These are phyloP conservation scores for Lycocerus yunnanus DNA, from an alignment of 2,888 invertebrate genomes.

Conservation along the genomic window DNA sequence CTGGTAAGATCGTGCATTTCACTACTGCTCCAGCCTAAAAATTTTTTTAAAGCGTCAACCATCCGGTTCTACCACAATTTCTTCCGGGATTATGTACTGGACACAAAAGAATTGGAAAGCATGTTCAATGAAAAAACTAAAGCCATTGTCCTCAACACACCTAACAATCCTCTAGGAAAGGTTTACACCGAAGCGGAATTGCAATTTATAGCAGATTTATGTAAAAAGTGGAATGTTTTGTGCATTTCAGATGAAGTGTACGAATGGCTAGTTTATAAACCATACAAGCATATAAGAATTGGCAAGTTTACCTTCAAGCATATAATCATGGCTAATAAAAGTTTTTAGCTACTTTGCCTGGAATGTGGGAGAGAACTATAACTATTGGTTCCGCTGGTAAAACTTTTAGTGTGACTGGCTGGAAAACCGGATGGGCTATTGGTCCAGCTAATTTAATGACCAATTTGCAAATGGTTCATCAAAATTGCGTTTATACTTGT, in stretches of 20 bases:
- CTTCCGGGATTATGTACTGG: constrained; percentile 90
- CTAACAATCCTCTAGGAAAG: constrained; percentile 97
- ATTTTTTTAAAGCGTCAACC: constrained; percentile 42
- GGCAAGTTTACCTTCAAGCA: constrained; percentile 59
- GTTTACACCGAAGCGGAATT: constrained; percentile 75
- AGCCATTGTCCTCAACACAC: constrained; percentile 94
- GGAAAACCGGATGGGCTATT: constrained; percentile 97
- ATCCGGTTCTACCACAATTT: constrained; percentile 53
- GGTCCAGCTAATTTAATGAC: constrained; percentile 80
- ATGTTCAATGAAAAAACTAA: constrained; percentile 90
- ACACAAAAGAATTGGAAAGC: constrained; percentile 76
- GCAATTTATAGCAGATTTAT: constrained; percentile 80
- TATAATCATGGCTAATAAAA: background rate
- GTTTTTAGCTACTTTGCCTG: constrained; percentile 80
- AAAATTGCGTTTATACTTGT: constrained; percentile 92
- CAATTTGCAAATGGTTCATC: constrained; percentile 87
- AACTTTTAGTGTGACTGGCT: constrained; percentile 96
- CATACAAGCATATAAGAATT: constrained; percentile 84
- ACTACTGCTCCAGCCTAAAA: background rate
- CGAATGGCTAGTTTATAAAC: constrained; percentile 93
- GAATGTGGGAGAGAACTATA: constrained; percentile 96
- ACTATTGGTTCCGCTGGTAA: constrained; percentile 98
- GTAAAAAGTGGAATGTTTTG: constrained; percentile 89
- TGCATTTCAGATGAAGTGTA: constrained; percentile 98
- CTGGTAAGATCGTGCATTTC: constrained; percentile 63